Conservation (phyloP, 2,888 invertebrate species). For the Neria commutata region DNA sequence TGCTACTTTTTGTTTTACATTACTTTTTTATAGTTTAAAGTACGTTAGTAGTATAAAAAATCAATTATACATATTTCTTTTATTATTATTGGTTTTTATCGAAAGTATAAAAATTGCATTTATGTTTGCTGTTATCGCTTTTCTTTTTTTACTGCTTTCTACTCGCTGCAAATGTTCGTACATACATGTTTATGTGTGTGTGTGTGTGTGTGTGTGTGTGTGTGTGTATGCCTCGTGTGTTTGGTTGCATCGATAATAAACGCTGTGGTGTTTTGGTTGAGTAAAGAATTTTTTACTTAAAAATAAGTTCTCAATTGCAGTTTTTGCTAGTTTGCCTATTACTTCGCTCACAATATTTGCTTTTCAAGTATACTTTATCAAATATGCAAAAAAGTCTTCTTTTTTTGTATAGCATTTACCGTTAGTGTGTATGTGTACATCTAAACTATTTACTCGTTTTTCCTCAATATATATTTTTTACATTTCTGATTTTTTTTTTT, state of each 20-base stretch:
- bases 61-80: too few species aligned
- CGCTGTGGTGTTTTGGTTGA: neutral
- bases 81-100: too few species aligned
- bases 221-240: slow-evolving; percentile 7
- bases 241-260: neutral
- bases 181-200: slow-evolving; percentile 2
- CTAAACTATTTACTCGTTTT: slow-evolving; percentile 6
- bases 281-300: slow-evolving; percentile 18
- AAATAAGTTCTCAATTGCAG: slow-evolving; percentile 27
- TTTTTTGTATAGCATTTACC: slow-evolving; percentile 26
- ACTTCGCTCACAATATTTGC: slow-evolving; percentile 5
- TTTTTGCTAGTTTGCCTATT: slow-evolving; percentile 10
- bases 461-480: slow-evolving; percentile 15
- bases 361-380: slow-evolving; percentile 29
- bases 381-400: slow-evolving; percentile 32
- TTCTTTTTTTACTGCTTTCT: slow-evolving; percentile 26
- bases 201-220: slow-evolving; percentile 5
- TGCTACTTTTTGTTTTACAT: slow-evolving; percentile 24
- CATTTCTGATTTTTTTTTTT: slow-evolving; percentile 18
- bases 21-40: neutral
- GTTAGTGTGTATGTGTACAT: slow-evolving; percentile 17
- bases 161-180: slow-evolving; percentile 16
- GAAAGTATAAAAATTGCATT: slow-evolving; percentile 55
- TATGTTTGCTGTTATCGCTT: slow-evolving; percentile 39
- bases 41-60: slow-evolving; percentile 44